A percentile compares a stretch with the other conserved stretches of the same genome.
phyloP scores from a whole-genome alignment of 2,888 invertebrate species.

The Saturnia japonica region DNA sequence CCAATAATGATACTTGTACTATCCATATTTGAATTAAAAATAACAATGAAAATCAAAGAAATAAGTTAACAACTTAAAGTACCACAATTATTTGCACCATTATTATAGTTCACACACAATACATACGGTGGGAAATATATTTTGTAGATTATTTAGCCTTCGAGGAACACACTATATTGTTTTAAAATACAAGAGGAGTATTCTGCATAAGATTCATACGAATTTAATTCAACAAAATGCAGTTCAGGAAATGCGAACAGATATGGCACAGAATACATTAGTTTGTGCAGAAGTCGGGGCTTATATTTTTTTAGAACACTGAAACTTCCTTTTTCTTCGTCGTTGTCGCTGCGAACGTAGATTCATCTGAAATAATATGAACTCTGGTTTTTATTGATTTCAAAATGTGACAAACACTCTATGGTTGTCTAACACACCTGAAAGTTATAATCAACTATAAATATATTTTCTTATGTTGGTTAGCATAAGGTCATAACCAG shows the following conservation, averaged over 20 bases:
- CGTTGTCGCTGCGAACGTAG: constrained; percentile 38
- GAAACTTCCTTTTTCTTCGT: constrained; percentile 61
- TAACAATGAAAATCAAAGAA: background rate
- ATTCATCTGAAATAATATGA: constrained; percentile 47
- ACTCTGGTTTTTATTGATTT: too few species aligned
- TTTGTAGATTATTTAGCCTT: background rate
- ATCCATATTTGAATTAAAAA: background rate
- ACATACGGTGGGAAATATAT: constrained; percentile 3
- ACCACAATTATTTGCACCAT: constrained; percentile 12
- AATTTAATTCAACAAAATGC: background rate
- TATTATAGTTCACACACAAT: background rate
- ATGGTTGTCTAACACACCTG: too few species aligned
- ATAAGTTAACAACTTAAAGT: background rate
- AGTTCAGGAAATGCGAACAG: background rate
- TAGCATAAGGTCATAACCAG: too few species aligned
- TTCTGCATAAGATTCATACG: background rate
- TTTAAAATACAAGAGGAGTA: background rate
- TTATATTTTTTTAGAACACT: constrained; percentile 49
- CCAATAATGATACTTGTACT: background rate
- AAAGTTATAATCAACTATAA: too few species aligned
- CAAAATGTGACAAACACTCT: too few species aligned
- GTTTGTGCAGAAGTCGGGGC: constrained; percentile 23
- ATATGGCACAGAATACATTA: constrained; percentile 23
- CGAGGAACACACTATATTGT: background rate
- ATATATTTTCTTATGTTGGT: too few species aligned